These are phyloP conservation scores for Phylloscopus trochilus DNA, from an alignment of 2,113 vertebrate genomes.

Conservation along the genomic window DNA sequence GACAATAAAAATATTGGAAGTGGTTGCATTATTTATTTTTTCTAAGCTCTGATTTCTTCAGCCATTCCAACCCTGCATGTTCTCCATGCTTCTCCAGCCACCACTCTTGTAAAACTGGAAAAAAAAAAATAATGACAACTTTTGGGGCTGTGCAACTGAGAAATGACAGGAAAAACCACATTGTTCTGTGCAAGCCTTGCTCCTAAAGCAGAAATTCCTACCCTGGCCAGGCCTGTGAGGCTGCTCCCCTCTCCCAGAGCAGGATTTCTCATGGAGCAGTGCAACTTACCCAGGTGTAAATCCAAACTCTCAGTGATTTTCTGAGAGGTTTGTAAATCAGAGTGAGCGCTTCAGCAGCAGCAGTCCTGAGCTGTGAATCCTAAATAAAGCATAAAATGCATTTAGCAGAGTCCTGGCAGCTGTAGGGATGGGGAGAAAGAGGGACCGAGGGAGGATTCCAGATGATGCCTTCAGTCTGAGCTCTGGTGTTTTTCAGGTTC, in stretches of 20 bases:
- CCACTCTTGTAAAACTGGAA: not conserved
- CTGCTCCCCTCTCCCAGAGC: not conserved
- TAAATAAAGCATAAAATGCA: not conserved
- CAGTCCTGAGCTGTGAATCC: not conserved
- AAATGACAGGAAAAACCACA: slow-evolving; percentile 49
- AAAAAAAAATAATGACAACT: not conserved
- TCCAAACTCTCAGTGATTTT: not conserved
- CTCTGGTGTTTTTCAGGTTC: not conserved
- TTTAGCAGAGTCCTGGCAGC: not conserved
- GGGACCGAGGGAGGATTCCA: not conserved
- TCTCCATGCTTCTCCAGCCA: slow-evolving; percentile 8
- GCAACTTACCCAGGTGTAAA: not conserved
- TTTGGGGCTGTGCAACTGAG: not conserved
- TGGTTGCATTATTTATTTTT: not conserved
- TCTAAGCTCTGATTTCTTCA: not conserved
- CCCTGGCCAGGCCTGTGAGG: not conserved
- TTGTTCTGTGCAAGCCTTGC: not conserved
- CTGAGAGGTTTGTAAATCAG: not conserved
- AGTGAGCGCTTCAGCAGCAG: not conserved
- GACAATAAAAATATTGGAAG: not conserved
- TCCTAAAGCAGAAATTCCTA: not conserved
- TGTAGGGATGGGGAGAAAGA: not conserved
- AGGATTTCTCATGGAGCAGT: not conserved
- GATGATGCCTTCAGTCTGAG: not conserved
- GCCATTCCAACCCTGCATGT: not conserved